Base-by-base conservation (phyloP, 2,888 invertebrate species). In the Eupithecia subumbrata region DNA sequence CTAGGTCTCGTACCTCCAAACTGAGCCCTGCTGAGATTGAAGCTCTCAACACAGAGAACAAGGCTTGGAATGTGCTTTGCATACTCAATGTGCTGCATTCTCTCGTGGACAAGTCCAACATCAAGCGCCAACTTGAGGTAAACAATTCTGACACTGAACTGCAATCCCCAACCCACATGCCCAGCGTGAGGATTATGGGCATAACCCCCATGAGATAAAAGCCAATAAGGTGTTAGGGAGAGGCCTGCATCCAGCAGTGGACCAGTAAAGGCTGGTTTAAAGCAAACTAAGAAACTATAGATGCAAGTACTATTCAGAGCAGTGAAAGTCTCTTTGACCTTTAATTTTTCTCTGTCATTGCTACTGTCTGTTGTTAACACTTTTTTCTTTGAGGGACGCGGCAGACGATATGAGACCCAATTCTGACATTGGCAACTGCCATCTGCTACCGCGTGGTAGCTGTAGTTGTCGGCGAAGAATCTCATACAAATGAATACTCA, bases 31-130 rank as follows among this genome's bases (percentile, higher is more conserved):
- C 97, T 69, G 99, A 99, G 88, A 96, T 97, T 82, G 97, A 97
- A 80, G 96, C 96, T 69, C 90, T 98, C 69, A 97, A 97, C 80
- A 96, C 96, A 52, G 97, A 98, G 88, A 97, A 97, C 87, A 98
- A 98, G 91, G 97, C 98, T 9, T 99, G 99, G 99, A 99, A 99
- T 95, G 98, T 99, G 52, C 96, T 99, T 72, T 99, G 99, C 89
- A 98, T 99, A 68, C 95, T 99, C 76, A 99, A 99, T 93, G 99
- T 99, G 45, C 95, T 99, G 70, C 99, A 99, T 92, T 99, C 99
- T 0, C 95, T 99, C 77, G 98, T 99, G 25, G 99, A 99, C 85
- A 99, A 99, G 91, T 99, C 99, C 16, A 99, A 99, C 90, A 99
- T 99, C 85, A 99, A 99, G 90, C 97, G 98, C 81, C 99, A 99